Evolutionary conservation across 2,113 vertebrate genomes (phyloP), one percentile per base, ranked within the genome.

Genomic region (Grantiella picta): DNA sequence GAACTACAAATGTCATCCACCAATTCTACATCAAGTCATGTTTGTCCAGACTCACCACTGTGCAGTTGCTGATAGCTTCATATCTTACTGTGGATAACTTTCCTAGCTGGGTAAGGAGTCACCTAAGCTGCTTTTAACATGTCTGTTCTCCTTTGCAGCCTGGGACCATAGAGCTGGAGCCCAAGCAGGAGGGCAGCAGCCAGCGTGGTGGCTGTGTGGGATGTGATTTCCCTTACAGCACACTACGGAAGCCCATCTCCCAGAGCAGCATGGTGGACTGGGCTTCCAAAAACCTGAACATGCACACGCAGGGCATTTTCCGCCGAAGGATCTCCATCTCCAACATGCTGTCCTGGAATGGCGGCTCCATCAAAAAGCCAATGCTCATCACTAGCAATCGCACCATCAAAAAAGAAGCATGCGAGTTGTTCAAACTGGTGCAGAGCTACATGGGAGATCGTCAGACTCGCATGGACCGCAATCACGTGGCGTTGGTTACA

Each of bases 371-470:
- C 97, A 99, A 99, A 78, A 99, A 99, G 89, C 99, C 99, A 18
- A 99, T 99, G 99, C 98, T 99, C 15, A 98, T 99, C 95, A 99
- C 99, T 31, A 99, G 98, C 92, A 98, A 98, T 96, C 98, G 98
- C 5, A 84, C 98, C 13, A 94, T 99, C 87, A 98, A 98, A 60
- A 99, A 99, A 47, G 99, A 99, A 96, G 99, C 99, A 0, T 99
- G 99, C 20, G 98, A 99, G 94, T 98, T 99, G 98, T 99, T 99
- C 97, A 99, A 99, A 84, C 98, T 99, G 71, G 98, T 99, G 71
- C 99, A 99, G 98, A 98, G 98, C 90, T 99, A 99, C 97, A 99
- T 99, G 99, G 99, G 99, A 18, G 99, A 99, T 96, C 96, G 99
- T 50, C 99, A 99, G 12, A 98, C 98, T 0, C 98, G 98, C n/a